A percentile compares a stretch with the other conserved stretches of the same genome.
Conservation (phyloP, 2,113 vertebrate species). For the Brachyhypopomus gauderio region DNA sequence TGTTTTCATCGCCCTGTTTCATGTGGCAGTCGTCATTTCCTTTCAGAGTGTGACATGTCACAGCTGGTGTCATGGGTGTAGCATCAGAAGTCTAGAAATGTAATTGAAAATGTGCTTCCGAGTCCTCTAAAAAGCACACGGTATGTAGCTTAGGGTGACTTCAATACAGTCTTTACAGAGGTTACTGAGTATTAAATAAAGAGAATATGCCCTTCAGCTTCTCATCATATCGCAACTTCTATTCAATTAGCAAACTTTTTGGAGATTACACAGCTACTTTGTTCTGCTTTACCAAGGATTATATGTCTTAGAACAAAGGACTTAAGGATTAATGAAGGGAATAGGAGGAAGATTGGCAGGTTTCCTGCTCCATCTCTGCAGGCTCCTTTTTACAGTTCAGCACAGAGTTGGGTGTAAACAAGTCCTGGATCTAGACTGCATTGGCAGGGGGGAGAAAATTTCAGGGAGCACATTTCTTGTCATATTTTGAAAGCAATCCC, state of each 20-base stretch:
- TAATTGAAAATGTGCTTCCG: neutral
- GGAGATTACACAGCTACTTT: neutral
- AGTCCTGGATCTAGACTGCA: too few relatives aligned
- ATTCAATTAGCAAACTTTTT: neutral
- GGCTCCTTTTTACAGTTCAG: neutral
- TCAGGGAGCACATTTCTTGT: too few relatives aligned
- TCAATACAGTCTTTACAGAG: neutral
- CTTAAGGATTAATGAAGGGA: neutral
- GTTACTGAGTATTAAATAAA: neutral
- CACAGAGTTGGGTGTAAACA: neutral
- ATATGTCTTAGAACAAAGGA: neutral
- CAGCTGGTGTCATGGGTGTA: neutral
- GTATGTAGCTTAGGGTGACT: too few relatives aligned
- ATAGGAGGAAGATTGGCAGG: neutral
- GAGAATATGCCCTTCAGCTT: neutral
- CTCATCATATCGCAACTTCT: neutral
- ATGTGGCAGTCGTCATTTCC: slow-evolving; percentile 7
- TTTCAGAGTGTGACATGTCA: neutral
- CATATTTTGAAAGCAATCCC: too few relatives aligned
- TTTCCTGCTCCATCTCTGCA: neutral
- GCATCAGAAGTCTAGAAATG: neutral
- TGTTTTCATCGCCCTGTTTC: neutral
- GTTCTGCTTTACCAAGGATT: slow-evolving; percentile 4
- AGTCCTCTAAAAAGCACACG: neutral
- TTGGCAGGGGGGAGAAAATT: too few relatives aligned